Evolutionary conservation across 2,797 vertebrate genomes (phyloP).

Genomic region (Xiphophorus birchmanni): DNA sequence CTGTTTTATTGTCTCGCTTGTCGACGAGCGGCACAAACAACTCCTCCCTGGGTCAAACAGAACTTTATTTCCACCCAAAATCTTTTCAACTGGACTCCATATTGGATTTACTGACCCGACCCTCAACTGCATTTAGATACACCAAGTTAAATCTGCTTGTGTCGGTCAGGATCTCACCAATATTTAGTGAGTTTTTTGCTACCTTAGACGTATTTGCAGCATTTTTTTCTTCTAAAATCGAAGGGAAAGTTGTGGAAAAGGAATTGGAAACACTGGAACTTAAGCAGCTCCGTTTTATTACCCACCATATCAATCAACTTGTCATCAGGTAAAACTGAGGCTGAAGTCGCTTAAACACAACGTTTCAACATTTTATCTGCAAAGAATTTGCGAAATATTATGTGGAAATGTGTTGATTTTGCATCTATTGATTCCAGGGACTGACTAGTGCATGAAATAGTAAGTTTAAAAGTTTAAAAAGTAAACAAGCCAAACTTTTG

Average conservation of each 20-base stretch:
- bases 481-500: not conserved
- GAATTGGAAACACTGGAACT: too few species aligned
- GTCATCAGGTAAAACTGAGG: too few species aligned
- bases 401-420: not conserved
- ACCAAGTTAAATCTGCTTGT: not conserved
- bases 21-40: slow-evolving; percentile 4
- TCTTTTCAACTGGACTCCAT: not conserved
- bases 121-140: not conserved
- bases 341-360: too few species aligned
- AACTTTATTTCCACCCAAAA: not conserved
- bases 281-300: not conserved
- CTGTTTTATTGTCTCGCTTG: slow-evolving; percentile 14
- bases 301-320: not conserved
- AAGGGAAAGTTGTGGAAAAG: too few species aligned
- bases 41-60: slow-evolving; percentile 10
- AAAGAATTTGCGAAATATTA: too few species aligned
- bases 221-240: too few species aligned
- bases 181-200: not conserved
- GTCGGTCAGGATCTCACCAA: not conserved
- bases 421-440: not conserved
- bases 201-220: not conserved
- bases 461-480: not conserved
- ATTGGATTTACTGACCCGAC: not conserved
- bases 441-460: not conserved
- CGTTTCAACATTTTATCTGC: too few species aligned